Conservation (phyloP, 2,888 invertebrate species). For the Folsomia manolachei region DNA sequence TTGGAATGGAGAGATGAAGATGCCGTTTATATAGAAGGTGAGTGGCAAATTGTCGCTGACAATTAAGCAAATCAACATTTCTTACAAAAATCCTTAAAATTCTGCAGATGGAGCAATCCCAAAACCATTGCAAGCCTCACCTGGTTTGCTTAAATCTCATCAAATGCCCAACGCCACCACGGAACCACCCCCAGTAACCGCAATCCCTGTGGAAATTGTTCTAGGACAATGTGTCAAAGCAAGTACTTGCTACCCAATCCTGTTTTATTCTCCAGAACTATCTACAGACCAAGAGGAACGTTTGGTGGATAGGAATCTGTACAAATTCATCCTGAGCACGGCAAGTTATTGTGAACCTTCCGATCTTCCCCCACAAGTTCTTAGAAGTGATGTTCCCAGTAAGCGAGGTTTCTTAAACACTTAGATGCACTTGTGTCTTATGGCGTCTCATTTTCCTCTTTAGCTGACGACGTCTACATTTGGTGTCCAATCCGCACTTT, state of each 20-base stretch:
- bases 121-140: no score
- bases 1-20: conserved; percentile 34
- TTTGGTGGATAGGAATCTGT: conserved; percentile 22
- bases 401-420: neutral
- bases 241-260: conserved; percentile 32
- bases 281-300: conserved; percentile 4
- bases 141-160: no score
- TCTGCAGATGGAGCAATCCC: no score
- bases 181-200: neutral
- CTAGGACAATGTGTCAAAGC: conserved; percentile 34
- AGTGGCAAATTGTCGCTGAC: no score
- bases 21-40: conserved; percentile 32
- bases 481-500: conserved; percentile 26
- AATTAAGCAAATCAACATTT: no score
- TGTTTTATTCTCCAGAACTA: conserved; percentile 25
- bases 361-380: conserved; percentile 10
- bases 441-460: neutral
- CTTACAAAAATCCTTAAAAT: no score
- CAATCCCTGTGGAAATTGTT: conserved; percentile 11
- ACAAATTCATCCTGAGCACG: conserved; percentile 31
- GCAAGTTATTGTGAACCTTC: conserved; percentile 27
- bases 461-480: conserved; percentile 23
- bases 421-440: neutral
- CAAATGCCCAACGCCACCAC: neutral
- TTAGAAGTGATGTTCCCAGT: neutral